Percentiles rank a stretch among this genome's conserved stretches.
These are phyloP conservation scores for Rhea americana DNA, from an alignment of 2,113 vertebrate species.

Conservation along the genomic window DNA sequence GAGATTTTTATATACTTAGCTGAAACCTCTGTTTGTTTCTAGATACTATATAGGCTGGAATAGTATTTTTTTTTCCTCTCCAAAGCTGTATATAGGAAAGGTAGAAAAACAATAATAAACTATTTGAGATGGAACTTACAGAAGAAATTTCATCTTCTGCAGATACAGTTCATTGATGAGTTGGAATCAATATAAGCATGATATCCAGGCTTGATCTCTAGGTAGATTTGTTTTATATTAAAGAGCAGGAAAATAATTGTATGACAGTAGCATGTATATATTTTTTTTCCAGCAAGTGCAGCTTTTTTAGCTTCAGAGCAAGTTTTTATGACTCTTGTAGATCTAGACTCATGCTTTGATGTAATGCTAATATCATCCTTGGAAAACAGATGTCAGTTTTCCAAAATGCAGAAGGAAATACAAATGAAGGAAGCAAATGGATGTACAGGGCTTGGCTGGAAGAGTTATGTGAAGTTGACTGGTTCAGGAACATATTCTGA, in stretches of 20 bases:
- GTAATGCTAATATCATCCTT: not conserved
- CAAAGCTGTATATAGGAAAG: not conserved
- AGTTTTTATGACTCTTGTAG: not conserved
- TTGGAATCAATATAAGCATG: not conserved
- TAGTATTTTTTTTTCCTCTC: not conserved
- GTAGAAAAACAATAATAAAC: not conserved
- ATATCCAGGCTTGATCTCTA: not conserved
- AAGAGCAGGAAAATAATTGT: not conserved
- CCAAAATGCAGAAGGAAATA: not conserved
- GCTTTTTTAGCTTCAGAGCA: not conserved
- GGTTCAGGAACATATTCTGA: not conserved
- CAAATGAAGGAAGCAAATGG: not conserved
- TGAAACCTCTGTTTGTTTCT: not conserved
- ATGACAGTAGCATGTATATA: not conserved
- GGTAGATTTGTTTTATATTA: not conserved
- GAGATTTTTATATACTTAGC: not conserved
- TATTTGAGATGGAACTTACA: not conserved
- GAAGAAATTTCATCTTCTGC: not conserved
- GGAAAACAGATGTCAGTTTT: conserved; percentile 2
- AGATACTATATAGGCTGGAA: not conserved
- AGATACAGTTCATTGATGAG: not conserved
- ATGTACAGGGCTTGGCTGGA: not conserved
- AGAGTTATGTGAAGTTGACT: conserved; percentile 17
- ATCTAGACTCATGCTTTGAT: not conserved
- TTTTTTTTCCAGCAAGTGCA: not conserved